Percentiles rank a stretch among this genome's conserved stretches.
These are phyloP conservation scores for Drosophila tsacasi DNA, from an alignment of 1,140 invertebrate genomes.

Conservation along the genomic window DNA sequence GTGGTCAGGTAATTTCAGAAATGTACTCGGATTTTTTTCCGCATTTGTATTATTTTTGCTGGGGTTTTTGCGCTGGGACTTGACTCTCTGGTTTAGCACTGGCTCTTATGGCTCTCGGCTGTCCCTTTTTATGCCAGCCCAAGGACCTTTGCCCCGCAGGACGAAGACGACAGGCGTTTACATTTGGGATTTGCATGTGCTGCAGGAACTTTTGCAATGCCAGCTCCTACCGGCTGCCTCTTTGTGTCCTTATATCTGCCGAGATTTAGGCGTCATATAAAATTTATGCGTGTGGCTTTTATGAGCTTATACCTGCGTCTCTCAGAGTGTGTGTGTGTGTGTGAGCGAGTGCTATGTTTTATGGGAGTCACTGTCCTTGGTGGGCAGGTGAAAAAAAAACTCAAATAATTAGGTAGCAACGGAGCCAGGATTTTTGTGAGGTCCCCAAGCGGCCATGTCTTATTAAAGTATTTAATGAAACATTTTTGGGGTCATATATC, in stretches of 20 bases:
- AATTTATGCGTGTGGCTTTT: slow-evolving; percentile 78
- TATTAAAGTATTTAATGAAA: slow-evolving; percentile 37
- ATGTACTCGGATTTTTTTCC: slow-evolving; percentile 44
- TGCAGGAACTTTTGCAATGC: slow-evolving; percentile 56
- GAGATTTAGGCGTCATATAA: slow-evolving; percentile 81
- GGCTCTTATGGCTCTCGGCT: slow-evolving; percentile 53
- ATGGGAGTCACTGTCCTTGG: slow-evolving; percentile 38
- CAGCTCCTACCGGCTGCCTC: not conserved
- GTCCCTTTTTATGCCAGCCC: slow-evolving; percentile 70
- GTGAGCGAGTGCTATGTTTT: slow-evolving; percentile 43
- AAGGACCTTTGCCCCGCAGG: slow-evolving; percentile 40
- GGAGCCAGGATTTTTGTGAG: slow-evolving; percentile 12
- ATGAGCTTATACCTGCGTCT: slow-evolving; percentile 35
- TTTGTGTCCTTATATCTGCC: slow-evolving; percentile 57
- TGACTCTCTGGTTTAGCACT: slow-evolving; percentile 71
- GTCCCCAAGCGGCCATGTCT: slow-evolving; percentile 15
- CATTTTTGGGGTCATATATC: not conserved
- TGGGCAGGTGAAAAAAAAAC: slow-evolving; percentile 11
- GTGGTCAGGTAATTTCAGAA: slow-evolving; percentile 76
- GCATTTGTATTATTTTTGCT: slow-evolving; percentile 20
- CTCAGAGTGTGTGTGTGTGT: slow-evolving; percentile 6
- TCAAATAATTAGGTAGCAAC: slow-evolving; percentile 43
- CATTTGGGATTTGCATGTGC: slow-evolving; percentile 81
- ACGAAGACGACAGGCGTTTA: slow-evolving; percentile 68
- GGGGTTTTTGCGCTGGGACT: slow-evolving; percentile 51